A percentile compares a stretch with the other conserved stretches of the same genome.
Conservation (phyloP, 2,888 invertebrate genomes). For the Lepidochrysops patricia region DNA sequence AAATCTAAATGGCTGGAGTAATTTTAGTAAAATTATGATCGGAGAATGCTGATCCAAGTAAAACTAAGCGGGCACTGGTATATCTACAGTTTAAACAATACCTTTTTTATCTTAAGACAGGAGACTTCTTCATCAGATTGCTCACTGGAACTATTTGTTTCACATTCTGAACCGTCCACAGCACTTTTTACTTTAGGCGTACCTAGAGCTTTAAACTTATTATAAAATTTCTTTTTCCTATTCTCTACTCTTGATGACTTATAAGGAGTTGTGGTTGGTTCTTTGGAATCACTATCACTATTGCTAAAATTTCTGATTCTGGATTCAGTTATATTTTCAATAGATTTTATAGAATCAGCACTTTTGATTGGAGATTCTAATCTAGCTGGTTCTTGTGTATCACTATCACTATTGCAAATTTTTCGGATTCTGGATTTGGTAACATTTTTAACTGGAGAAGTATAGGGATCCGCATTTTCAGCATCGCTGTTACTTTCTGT, state of each 20-base stretch:
- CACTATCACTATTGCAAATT: slow-evolving; percentile 18
- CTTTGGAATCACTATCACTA: slow-evolving; percentile 19
- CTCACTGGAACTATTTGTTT: slow-evolving; percentile 25
- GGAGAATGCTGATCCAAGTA: too few relatives aligned
- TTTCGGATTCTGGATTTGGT: slow-evolving; percentile 17
- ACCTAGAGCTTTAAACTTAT: slow-evolving; percentile 49
- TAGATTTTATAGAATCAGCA: slow-evolving; percentile 15
- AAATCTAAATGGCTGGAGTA: too few relatives aligned
- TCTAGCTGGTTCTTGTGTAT: neutral
- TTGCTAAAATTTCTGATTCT: slow-evolving; percentile 16
- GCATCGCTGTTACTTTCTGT: slow-evolving; percentile 45
- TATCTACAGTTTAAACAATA: too few relatives aligned
- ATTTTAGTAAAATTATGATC: too few relatives aligned
- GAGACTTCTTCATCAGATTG: slow-evolving; percentile 21
- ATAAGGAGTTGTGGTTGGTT: slow-evolving; percentile 22
- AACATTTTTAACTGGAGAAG: slow-evolving; percentile 17
- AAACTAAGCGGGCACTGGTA: too few relatives aligned
- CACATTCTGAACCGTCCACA: slow-evolving; percentile 30
- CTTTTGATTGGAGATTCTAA: slow-evolving; percentile 36
- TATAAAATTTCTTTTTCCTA: slow-evolving; percentile 43
- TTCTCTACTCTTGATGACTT: slow-evolving; percentile 40
- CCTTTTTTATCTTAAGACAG: slow-evolving; percentile 43
- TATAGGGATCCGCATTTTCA: slow-evolving; percentile 25
- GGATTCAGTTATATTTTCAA: slow-evolving; percentile 14
- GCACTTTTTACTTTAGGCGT: slow-evolving; percentile 32